Evolutionary conservation across 2,888 invertebrate genomes (phyloP).

Genomic region (Patella pellucida): DNA sequence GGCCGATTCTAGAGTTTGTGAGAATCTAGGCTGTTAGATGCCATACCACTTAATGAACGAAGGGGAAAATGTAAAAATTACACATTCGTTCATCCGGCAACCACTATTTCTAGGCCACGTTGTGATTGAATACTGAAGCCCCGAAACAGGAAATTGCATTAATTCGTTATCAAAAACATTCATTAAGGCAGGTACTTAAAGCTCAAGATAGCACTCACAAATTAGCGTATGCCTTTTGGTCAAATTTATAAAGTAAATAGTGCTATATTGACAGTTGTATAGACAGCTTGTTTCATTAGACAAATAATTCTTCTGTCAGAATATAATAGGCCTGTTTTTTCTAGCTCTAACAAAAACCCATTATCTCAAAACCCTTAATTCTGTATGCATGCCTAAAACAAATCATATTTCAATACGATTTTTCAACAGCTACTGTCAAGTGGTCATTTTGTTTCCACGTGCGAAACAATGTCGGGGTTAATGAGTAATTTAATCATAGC

Average conservation of each 20-base stretch:
- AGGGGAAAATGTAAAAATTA: slow-evolving; percentile 9
- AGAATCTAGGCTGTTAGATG: neutral
- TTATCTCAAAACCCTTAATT: too few relatives aligned
- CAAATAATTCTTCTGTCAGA: too few relatives aligned
- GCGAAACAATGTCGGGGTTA: too few relatives aligned
- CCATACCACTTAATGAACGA: slow-evolving; percentile 8
- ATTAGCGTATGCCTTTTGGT: slow-evolving; percentile 12
- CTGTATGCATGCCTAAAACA: too few relatives aligned
- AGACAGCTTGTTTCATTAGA: neutral
- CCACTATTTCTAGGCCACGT: neutral
- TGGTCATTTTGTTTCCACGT: too few relatives aligned
- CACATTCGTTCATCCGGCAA: neutral
- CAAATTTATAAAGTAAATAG: slow-evolving; percentile 2
- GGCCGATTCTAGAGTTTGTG: slow-evolving; percentile 5
- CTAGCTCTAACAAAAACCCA: too few relatives aligned
- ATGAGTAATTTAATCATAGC: too few relatives aligned
- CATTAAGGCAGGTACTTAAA: slow-evolving; percentile 18
- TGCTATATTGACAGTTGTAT: neutral
- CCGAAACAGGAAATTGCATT: slow-evolving; percentile 23
- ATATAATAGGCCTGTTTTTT: too few relatives aligned
- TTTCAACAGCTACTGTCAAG: too few relatives aligned
- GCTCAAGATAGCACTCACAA: slow-evolving; percentile 9
- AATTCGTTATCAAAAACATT: slow-evolving; percentile 24
- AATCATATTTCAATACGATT: too few relatives aligned
- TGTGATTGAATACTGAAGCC: slow-evolving; percentile 2